Base-by-base conservation (phyloP, 2,888 invertebrate species). In the Cylloceria caligata region DNA sequence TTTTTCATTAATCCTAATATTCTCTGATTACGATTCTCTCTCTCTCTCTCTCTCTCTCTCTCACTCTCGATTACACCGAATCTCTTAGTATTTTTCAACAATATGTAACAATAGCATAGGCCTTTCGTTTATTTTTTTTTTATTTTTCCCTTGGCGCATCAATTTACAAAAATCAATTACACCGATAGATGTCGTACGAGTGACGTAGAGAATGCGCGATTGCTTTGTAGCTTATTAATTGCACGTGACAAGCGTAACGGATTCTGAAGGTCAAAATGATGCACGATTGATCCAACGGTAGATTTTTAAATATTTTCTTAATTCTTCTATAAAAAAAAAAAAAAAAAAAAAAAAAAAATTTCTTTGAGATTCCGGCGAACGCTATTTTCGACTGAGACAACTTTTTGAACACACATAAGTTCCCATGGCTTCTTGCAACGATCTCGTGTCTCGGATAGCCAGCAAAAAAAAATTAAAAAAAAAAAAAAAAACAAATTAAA, bases 51-150 rank as follows among this genome's bases (percentile, higher is more conserved):
- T 79, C 74, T 83, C 79, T 86, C 81, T 86, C 76, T 84, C 85
- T 30, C 55, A 30, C 55, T 57, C 30, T 30, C 16, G 36, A 34
- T 60, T 68, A 34, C 81, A 68, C 80, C 86, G 85, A 84, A 86
- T 86, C 85, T 87, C 86, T 86, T 87, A 86, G 84, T 87, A 87
- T 88, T 85, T 52, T 87, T 90, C 87, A 91, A 91, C 91, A 91
- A 91, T 89, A 88, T 88, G 88, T 88, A 91, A 91, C 90, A 91
- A 91, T 86, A 90, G 90, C 90, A 88, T 91, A 91, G 91, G 91
- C 91, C 91, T 89, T 88, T 34, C 34, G 34, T 80, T 78, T 39
- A 27, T 47, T 73, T 60, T 42, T 68, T 87, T 84, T 83, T 87
- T 81, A 87, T 84, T 84, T 83, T 45, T 75, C 82, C 87, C 86